These are phyloP conservation scores for Pachyrhynchus sulphureomaculatus DNA, from an alignment of 1,140 invertebrate genomes.

Conservation along the genomic window DNA sequence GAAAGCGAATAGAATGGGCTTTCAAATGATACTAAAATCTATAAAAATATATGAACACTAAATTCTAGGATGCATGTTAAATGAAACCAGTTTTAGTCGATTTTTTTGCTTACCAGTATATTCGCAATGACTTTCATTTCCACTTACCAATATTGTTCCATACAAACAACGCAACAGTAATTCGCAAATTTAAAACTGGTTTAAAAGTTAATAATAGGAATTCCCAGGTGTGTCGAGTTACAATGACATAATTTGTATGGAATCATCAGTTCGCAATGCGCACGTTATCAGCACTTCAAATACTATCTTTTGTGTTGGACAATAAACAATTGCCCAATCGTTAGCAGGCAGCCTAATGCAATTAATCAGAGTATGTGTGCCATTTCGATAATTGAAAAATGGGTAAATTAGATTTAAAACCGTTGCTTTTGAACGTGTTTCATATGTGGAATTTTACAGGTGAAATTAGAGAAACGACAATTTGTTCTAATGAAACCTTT, in stretches of 20 bases:
- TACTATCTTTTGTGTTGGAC: slow-evolving; percentile 42
- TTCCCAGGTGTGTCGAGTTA: slow-evolving; percentile 39
- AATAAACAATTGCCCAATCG: slow-evolving; percentile 42
- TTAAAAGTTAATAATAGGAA: slow-evolving; percentile 6
- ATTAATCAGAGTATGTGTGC: slow-evolving; percentile 24
- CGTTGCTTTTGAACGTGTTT: neutral
- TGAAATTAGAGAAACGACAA: too few species aligned
- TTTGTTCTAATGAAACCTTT: too few species aligned
- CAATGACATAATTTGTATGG: slow-evolving; percentile 38
- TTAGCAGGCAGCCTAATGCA: slow-evolving; percentile 17
- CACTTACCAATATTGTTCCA: too few species aligned
- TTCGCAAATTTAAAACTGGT: neutral
- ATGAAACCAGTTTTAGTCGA: too few species aligned
- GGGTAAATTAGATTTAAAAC: slow-evolving; percentile 7
- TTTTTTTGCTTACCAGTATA: too few species aligned
- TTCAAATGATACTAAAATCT: too few species aligned
- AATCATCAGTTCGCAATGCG: slow-evolving; percentile 31
- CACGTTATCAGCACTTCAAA: slow-evolving; percentile 38
- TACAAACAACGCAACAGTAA: too few species aligned
- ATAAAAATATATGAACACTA: too few species aligned
- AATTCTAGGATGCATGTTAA: too few species aligned
- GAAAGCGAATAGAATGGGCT: too few species aligned
- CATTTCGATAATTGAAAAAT: neutral
- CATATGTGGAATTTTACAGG: too few species aligned
- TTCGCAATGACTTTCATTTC: too few species aligned